A percentile compares a stretch with the other conserved stretches of the same genome.
These are phyloP conservation scores for Muntiacus muntjak DNA, from an alignment of 2,113 vertebrate genomes.

Conservation along the genomic window DNA sequence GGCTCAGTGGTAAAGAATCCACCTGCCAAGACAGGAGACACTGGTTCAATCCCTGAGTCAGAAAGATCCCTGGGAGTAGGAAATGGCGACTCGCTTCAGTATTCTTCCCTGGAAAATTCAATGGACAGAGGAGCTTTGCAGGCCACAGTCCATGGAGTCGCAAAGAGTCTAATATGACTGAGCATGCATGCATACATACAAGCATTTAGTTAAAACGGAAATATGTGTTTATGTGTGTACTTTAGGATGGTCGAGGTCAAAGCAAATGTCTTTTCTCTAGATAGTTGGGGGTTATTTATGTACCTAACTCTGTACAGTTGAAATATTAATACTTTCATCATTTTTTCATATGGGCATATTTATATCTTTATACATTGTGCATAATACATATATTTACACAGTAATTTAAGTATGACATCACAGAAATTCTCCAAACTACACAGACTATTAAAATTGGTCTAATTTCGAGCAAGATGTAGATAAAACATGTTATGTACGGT, in stretches of 20 bases:
- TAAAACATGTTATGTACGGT: background rate
- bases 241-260: background rate
- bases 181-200: background rate
- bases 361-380: background rate
- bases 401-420: background rate
- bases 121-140: background rate
- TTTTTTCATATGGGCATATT: background rate
- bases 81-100: background rate
- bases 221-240: background rate
- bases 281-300: background rate
- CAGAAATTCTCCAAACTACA: background rate
- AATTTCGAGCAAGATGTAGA: background rate
- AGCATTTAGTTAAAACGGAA: background rate
- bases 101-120: background rate
- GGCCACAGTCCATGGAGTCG: background rate
- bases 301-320: background rate
- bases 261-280: background rate
- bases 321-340: background rate
- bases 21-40: background rate
- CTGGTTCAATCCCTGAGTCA: background rate
- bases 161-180: background rate
- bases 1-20: background rate
- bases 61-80: background rate
- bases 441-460: background rate
- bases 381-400: background rate